Evolutionary conservation across 2,113 vertebrate genomes (phyloP), one percentile per base, ranked within the genome.

Genomic region (Syngnathus typhle): DNA sequence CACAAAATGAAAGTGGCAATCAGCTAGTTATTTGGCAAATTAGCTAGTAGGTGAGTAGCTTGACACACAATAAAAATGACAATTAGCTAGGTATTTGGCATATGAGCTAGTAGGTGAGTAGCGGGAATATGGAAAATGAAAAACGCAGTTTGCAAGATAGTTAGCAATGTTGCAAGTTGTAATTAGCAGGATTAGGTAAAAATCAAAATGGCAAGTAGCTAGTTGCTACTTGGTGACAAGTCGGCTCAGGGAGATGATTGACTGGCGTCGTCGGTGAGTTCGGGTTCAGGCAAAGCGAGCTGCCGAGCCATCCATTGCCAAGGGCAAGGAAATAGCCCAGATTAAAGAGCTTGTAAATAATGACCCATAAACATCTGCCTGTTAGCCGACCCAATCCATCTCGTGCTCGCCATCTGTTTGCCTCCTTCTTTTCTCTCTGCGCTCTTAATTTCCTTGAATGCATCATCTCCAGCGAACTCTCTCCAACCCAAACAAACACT

Each of bases 261-360:
- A 84, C 73, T 77, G 69, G 60, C 71, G 68, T 68, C 69, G 46
- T 59, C 70, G 65, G 72, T 52, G 19, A n/a, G 8, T 52, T 21
- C 19, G 9, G 74, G 85, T 86, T 88, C 86, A 86, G 60, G 72
- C 77, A 77, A 72, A 70, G 44, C 85, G 84, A 89, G 83, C 89
- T 82, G 65, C 27, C 75, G 84, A 85, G 85, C 73, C 81, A 87
- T 88, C 81, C 85, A 89, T 84, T 88, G 85, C 90, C 89, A 90
- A 91, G 90, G 88, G 87, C 87, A 78, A 88, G 86, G 83, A 88
- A 88, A 88, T 86, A 82, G 82, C 70, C 86, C 84, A 88, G 83
- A 90, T 89, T 89, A 87, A 89, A 89, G 79, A 85, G 85, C 82
- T 87, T 87, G 89, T 90, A 85, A 88, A 88, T 83, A 89, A 91